A percentile compares a stretch with the other conserved stretches of the same genome.
Evolutionary conservation across 2,888 invertebrate genomes (phyloP).

Genomic region (Anorthoa munda): DNA sequence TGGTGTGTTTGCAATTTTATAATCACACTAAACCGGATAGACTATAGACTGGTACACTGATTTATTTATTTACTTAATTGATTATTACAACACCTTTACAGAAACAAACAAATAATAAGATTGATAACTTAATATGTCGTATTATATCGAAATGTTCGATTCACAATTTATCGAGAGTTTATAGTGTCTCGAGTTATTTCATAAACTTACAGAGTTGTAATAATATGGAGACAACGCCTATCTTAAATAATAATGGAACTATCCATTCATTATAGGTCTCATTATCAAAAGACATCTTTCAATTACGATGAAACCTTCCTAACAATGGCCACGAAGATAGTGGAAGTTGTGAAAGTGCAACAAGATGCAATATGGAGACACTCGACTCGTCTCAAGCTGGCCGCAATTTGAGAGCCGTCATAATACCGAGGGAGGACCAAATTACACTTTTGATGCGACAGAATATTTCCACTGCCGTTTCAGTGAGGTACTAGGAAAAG

Average conservation of each 20-base stretch:
- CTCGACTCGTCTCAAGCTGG: conserved; percentile 24
- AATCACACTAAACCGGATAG: too few relatives aligned
- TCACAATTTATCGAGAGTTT: too few relatives aligned
- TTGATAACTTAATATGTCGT: too few relatives aligned
- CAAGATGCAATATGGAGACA: conserved; percentile 41
- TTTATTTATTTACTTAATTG: too few relatives aligned
- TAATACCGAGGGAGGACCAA: conserved; percentile 45
- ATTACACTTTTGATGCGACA: conserved; percentile 25
- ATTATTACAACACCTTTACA: too few relatives aligned
- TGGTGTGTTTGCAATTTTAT: too few relatives aligned
- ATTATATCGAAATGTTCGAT: too few relatives aligned
- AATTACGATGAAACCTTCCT: neutral
- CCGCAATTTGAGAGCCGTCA: conserved; percentile 38
- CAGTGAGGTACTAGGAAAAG: conserved; percentile 17
- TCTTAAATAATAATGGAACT: conserved; percentile 1
- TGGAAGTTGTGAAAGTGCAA: conserved; percentile 38
- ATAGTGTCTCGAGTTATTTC: too few relatives aligned
- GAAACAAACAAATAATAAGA: too few relatives aligned
- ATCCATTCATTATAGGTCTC: neutral
- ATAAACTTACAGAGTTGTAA: too few relatives aligned
- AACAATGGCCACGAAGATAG: conserved; percentile 12
- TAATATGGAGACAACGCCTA: too few relatives aligned
- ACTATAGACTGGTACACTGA: too few relatives aligned
- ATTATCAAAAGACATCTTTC: neutral
- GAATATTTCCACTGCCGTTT: conserved; percentile 38